These are phyloP conservation scores for Nephrocerus scutellatus DNA, from an alignment of 2,888 invertebrate species.

Conservation along the genomic window DNA sequence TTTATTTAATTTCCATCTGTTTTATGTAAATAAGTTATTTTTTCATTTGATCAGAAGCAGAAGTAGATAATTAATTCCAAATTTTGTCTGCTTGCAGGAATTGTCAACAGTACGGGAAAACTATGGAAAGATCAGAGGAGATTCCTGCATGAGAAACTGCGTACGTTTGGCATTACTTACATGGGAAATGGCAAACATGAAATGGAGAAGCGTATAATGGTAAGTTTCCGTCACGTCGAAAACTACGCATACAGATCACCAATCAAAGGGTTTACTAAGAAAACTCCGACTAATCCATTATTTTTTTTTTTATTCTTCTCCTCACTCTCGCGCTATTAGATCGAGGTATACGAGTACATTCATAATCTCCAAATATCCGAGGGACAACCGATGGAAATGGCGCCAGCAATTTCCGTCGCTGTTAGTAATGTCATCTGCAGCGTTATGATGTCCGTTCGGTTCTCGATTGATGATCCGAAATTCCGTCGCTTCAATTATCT, in stretches of 20 bases:
- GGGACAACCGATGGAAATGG: conserved; percentile 66
- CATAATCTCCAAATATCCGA: conserved; percentile 57
- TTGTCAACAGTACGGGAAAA: conserved; percentile 81
- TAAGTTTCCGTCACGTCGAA: conserved; percentile 42
- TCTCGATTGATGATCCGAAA: conserved; percentile 66
- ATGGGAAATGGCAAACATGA: conserved; percentile 71
- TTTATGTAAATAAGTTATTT: conserved; percentile 1
- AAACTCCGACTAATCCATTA: background rate
- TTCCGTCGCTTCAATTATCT: conserved; percentile 74
- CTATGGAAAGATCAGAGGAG: conserved; percentile 86
- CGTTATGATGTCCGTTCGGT: conserved; percentile 81
- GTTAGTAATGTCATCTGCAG: conserved; percentile 88
- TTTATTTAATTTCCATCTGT: conserved; percentile 4
- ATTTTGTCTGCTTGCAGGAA: too few relatives aligned
- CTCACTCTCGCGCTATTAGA: conserved; percentile 44
- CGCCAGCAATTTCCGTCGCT: conserved; percentile 68
- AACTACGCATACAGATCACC: background rate
- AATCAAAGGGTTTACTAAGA: background rate
- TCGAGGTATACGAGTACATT: conserved; percentile 70
- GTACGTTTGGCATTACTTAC: conserved; percentile 83
- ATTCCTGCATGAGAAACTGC: conserved; percentile 77
- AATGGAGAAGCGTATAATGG: conserved; percentile 81
- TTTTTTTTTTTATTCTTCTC: conserved; percentile 6
- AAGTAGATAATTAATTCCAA: too few relatives aligned
- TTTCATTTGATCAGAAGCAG: conserved; percentile 9